A percentile compares a stretch with the other conserved stretches of the same genome.
phyloP scores from a whole-genome alignment of 2,113 vertebrate species.

The Hassar affinis region DNA sequence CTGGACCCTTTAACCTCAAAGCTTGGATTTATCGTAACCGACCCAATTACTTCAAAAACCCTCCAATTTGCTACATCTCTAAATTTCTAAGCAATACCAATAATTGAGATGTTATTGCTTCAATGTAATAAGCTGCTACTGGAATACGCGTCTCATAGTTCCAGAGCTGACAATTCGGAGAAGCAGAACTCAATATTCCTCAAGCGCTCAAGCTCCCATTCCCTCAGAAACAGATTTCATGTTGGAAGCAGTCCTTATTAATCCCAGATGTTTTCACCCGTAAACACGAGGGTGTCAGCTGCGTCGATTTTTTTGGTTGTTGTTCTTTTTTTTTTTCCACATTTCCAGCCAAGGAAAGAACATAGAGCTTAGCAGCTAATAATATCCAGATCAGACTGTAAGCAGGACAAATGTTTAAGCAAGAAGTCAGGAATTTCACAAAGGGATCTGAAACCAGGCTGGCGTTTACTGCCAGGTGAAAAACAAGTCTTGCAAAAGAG shows the following conservation, averaged over 20 bases:
- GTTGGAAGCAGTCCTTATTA: slow-evolving; percentile 26
- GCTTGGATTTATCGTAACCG: background rate
- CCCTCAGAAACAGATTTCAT: slow-evolving; percentile 7
- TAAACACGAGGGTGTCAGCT: slow-evolving; percentile 31
- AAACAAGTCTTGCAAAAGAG: slow-evolving; percentile 45
- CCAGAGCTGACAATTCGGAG: background rate
- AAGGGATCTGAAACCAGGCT: slow-evolving; percentile 57
- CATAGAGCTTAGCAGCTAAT: slow-evolving; percentile 64
- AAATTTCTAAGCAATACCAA: background rate
- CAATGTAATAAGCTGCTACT: background rate
- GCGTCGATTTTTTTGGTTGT: background rate
- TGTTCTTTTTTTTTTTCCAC: slow-evolving; percentile 25
- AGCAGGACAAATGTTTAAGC: slow-evolving; percentile 68
- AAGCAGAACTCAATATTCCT: background rate
- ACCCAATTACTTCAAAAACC: background rate
- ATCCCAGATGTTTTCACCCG: slow-evolving; percentile 32
- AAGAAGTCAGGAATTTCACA: slow-evolving; percentile 68
- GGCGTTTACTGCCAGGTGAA: slow-evolving; percentile 60
- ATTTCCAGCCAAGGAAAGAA: slow-evolving; percentile 58
- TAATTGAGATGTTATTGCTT: background rate
- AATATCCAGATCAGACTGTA: slow-evolving; percentile 68
- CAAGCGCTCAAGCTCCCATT: background rate
- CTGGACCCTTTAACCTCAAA: background rate
- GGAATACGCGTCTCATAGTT: background rate
- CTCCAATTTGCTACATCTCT: background rate